Evolutionary conservation across 2,797 vertebrate genomes (phyloP), one percentile per base, ranked within the genome.

Genomic region (Mastacembelus armatus): DNA sequence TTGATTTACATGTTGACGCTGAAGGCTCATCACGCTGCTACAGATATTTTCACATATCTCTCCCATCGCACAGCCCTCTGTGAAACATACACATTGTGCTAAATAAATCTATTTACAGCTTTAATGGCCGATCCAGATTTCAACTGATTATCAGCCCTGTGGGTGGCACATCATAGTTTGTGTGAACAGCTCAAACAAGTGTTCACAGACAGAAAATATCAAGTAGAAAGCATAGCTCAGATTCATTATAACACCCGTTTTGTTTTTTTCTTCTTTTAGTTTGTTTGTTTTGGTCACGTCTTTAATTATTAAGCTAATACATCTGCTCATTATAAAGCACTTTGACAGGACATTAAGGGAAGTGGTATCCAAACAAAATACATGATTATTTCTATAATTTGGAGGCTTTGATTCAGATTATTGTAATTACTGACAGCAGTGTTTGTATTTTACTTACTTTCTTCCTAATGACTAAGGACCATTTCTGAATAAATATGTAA

Each of bases 1-100:
- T 11, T 58, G 45, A 75, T 75, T 77, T 55, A 70, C 29, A 71
- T 48, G 58, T 47, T 14, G 40, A 55, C 15, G 30, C 43, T 52
- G 33, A 61, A 67, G 38, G 44, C 59, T 79, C 36, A 59, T 38
- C 30, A 24, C 18, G 30, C 7, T 19, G 36, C 36, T 29, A 21
- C 26, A 35, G 7, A 51, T 9, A 48, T 57, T 54, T 58, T 57
- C 52, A 59, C 50, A 51, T 36, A 26, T 38, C 35, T 24, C 19
- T n/a, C 30, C 21, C 8, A 55, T 58, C 29, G 36, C 24, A 24
- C 10, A 18, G 32, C 9, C 39, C 30, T 49, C 15, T 26, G n/a
- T 51, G 51, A 29, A 42, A 61, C 33, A 48, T 40, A 48, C 12
- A 68, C 11, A 30, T 12, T 56, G 11, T 15, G 24, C 10, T 52